Base-by-base conservation (phyloP, 2,888 invertebrate genomes). In the Idaea straminata region DNA sequence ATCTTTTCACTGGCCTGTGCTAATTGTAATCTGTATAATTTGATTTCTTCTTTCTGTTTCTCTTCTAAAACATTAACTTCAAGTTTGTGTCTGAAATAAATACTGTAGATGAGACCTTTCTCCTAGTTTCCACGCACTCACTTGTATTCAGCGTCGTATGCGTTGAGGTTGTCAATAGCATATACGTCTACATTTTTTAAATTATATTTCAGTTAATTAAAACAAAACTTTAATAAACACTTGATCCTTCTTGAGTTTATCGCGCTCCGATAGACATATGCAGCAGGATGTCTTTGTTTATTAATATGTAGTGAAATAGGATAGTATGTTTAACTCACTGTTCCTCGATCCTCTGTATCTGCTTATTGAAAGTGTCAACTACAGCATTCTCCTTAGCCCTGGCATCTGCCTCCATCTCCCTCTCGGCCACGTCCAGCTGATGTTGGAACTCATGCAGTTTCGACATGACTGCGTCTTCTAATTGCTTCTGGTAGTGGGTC, bases 41-140 rank as follows among this genome's bases (percentile, higher is more conserved):
- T 95, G 4, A 96, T 94, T 83, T 97, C 97, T 83, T 97, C 97
- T 74, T 88, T 94, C 71, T 97, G 96, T 77, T 96, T 96, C 83
- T 96, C 96, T 88, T 96, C 96, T 62, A 97, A 74, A 35, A 97
- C 91, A 77, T 94, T 94, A n/a, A 97, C 92, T 86, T 97, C 97
- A 66, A 96, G 83, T 74, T 95, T 94, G 82, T 96, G 96, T 74
- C 96, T 96, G 83, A 59, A 78, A 78, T 25, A 34, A 16, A 59
- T 7, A 13, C 13, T 47, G 2, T 47, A 13, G 2, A 47, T 47
- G 10, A 47, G 25, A 25, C 3, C 25, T 25, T 25, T 3, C 25
- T 25, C 25, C 25, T 25, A 25, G 25, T 25, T 25, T 25, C 3
- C 25, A 25, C 25, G 25, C 25, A 3, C 25, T 25, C 25, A 3